These are phyloP conservation scores for Echinops telfairi DNA, from an alignment of 2,113 vertebrate genomes.

Conservation along the genomic window DNA sequence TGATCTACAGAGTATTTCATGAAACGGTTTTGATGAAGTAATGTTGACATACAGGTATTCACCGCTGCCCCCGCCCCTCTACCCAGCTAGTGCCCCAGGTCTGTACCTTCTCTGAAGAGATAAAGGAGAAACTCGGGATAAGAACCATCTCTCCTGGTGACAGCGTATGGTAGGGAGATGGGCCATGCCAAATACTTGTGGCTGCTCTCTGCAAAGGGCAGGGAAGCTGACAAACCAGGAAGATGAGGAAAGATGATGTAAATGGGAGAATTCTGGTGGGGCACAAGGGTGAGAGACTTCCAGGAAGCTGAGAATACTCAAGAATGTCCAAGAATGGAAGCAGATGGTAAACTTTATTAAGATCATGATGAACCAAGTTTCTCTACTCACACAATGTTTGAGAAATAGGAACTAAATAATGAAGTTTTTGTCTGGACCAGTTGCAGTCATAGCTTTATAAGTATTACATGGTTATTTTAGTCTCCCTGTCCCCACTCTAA, in stretches of 20 bases:
- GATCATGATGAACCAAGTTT: neutral
- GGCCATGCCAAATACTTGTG: neutral
- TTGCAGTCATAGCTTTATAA: neutral
- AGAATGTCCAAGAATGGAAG: conserved; percentile 9
- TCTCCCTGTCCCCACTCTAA: neutral
- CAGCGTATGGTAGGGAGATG: fast-evolving
- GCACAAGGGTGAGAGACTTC: neutral
- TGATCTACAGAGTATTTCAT: neutral
- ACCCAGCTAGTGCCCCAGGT: neutral
- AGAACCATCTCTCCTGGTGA: neutral
- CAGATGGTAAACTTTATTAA: neutral
- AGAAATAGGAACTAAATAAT: neutral
- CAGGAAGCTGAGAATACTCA: neutral
- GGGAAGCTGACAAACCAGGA: neutral
- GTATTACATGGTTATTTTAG: neutral
- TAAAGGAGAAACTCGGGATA: neutral
- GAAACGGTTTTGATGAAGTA: neutral
- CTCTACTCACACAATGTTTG: neutral
- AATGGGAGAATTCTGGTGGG: neutral
- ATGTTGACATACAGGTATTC: neutral
- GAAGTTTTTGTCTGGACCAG: neutral
- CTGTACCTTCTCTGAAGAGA: neutral
- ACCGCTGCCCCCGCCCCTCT: neutral
- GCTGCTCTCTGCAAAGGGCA: neutral
- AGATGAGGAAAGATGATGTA: neutral